Evolutionary conservation across 2,888 invertebrate genomes (phyloP).

Genomic region (Acanthosepion esculentum): DNA sequence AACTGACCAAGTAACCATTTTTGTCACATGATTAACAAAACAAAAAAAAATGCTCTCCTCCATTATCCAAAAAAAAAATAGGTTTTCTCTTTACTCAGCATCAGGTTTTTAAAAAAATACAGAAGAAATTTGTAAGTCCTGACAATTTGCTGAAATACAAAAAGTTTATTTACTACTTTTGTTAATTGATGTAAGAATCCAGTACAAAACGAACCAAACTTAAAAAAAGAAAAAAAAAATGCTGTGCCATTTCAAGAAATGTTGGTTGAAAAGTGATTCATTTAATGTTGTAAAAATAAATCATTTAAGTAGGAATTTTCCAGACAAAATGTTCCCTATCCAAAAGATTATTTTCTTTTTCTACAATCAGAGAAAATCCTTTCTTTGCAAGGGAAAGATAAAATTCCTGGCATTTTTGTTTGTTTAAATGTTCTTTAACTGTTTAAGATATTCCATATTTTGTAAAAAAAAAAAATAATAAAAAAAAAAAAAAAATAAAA

Average conservation of each 20-base stretch:
- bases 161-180: too few relatives aligned
- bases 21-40: not conserved
- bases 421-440: not conserved
- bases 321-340: not conserved
- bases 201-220: too few relatives aligned
- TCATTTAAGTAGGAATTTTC: not conserved
- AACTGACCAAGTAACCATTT: not conserved
- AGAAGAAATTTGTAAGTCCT: too few relatives aligned
- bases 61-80: too few relatives aligned
- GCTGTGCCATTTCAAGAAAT: not conserved
- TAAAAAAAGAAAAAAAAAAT: not conserved
- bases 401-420: not conserved
- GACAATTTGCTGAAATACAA: too few relatives aligned
- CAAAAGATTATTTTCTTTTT: not conserved
- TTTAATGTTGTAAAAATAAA: not conserved
- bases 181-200: too few relatives aligned
- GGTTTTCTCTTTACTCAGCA: too few relatives aligned
- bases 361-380: not conserved
- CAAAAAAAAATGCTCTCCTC: too few relatives aligned
- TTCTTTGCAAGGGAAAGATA: not conserved
- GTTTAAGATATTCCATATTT: conserved; percentile 1
- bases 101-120: too few relatives aligned
- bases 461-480: not conserved
- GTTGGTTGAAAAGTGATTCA: too few relatives aligned
- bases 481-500: not conserved